These are phyloP conservation scores for Aphidius ervi DNA, from an alignment of 1,140 invertebrate species.

Conservation along the genomic window DNA sequence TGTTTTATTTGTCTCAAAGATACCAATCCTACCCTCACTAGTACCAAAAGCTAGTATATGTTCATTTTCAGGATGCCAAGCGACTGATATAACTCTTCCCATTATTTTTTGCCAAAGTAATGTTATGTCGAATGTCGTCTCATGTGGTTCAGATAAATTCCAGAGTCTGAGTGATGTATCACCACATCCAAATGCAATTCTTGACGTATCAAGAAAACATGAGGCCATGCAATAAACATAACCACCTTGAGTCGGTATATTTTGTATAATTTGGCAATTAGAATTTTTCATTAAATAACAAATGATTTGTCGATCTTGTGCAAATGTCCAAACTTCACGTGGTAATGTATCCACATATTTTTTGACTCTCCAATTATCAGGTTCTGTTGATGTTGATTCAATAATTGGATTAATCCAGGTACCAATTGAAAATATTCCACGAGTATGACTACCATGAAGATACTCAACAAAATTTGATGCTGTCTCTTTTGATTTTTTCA, in stretches of 20 bases:
- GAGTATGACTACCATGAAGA: constrained; percentile 52
- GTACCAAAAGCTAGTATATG: constrained; percentile 71
- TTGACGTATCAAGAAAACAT: constrained; percentile 67
- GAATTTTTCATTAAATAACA: constrained; percentile 46
- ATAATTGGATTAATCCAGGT: not conserved
- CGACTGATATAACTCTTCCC: constrained; percentile 64
- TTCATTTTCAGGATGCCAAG: constrained; percentile 77
- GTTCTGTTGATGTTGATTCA: not conserved
- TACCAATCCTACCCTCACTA: constrained; percentile 64
- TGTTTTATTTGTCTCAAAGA: constrained; percentile 49
- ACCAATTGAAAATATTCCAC: constrained; percentile 56
- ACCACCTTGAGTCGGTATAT: constrained; percentile 63
- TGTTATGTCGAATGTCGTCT: constrained; percentile 51
- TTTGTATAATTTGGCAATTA: constrained; percentile 43
- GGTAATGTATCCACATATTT: constrained; percentile 1
- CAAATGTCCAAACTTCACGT: constrained; percentile 56
- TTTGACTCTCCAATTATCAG: constrained; percentile 33
- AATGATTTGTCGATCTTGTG: constrained; percentile 63
- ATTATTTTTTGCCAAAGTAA: constrained; percentile 68
- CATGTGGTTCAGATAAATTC: constrained; percentile 58
- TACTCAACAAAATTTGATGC: too few species aligned
- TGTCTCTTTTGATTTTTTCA: constrained; percentile 26
- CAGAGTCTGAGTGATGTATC: constrained; percentile 69
- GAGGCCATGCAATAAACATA: constrained; percentile 61
- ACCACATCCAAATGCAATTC: constrained; percentile 66